Evolutionary conservation across 2,797 vertebrate species (phyloP), one percentile per base, ranked within the genome.

Genomic region (Darevskia nairensis): DNA sequence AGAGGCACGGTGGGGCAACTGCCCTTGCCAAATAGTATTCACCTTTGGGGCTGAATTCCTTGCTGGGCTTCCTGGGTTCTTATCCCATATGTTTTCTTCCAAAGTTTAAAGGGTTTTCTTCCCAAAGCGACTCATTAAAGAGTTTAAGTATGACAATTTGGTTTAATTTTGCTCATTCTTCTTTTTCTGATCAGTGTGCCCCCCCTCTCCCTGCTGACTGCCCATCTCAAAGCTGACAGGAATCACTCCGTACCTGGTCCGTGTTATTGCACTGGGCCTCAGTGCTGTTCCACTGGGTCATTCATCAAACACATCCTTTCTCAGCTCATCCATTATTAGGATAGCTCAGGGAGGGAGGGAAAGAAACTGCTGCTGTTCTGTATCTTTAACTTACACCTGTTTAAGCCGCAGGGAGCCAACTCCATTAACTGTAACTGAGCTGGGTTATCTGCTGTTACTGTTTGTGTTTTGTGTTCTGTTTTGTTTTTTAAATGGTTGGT

Each of bases 271-370:
- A 71, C 10, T 72, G 75, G 29, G 84, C 86, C 75, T 84, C 46
- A 41, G 68, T 19, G 88, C 82, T 79, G 55, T 86, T 84, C 87
- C 81, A 86, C 15, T 19, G 80, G 85, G 75, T 66, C 80, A 83
- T 86, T 82, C 84, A 88, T 91, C 90, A 88, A 39, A 55, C 41
- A 29, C 68, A 79, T 78, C 68, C 71, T 66, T 77, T 64, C 84
- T 83, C 80, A 83, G 84, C n/a, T 50, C 32, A 88, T 76, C 83
- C 80, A 80, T 90, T 90, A 90, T 82, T 82, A 75, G 86, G n/a
- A 87, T 39, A 68, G 55, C 29, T 76, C 32, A 83, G 32, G 72
- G 86, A 86, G 55, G 46, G 29, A 88, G 44, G 83, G 64, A 72
- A 35, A 41, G 29, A 79, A 50, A 79, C 15, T 55, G 25, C 64